Conservation (phyloP, 1,140 invertebrate genomes). For the Bombyx mandarina region DNA sequence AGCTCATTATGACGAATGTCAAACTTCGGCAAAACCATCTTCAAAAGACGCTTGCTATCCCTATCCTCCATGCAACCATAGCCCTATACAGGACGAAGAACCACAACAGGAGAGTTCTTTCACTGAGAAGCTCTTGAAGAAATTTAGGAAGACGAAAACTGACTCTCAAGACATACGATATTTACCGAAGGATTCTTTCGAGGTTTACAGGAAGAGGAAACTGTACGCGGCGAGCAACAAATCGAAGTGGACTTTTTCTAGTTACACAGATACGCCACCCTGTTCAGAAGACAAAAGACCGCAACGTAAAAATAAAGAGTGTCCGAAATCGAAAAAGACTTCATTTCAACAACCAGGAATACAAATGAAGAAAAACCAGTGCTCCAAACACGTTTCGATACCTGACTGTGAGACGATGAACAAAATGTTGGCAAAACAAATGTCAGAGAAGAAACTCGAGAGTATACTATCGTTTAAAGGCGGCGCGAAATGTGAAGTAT, state of each 20-base stretch:
- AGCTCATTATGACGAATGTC: constrained; percentile 36
- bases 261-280: constrained; percentile 7
- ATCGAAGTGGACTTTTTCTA: constrained; percentile 24
- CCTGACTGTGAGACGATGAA: constrained; percentile 25
- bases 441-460: constrained; percentile 2
- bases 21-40: constrained; percentile 26
- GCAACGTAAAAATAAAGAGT: constrained; percentile 9
- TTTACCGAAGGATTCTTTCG: constrained; percentile 46
- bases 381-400: constrained; percentile 30
- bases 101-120: constrained; percentile 7
- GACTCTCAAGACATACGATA: constrained; percentile 11
- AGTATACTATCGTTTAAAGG: constrained; percentile 26
- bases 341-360: constrained; percentile 7
- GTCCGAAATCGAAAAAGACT: constrained; percentile 12
- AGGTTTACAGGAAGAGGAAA: constrained; percentile 42
- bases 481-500: constrained; percentile 14
- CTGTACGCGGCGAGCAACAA: constrained; percentile 32
- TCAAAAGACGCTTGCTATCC: constrained; percentile 27
- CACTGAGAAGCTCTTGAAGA: constrained; percentile 22
- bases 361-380: constrained; percentile 1
- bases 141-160: constrained; percentile 16
- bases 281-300: constrained; percentile 15
- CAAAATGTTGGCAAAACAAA: constrained; percentile 3
- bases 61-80: constrained; percentile 31
- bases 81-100: constrained; percentile 11